Evolutionary conservation across 2,113 vertebrate genomes (phyloP), one percentile per base, ranked within the genome.

Genomic region (Chinchilla lanigera): DNA sequence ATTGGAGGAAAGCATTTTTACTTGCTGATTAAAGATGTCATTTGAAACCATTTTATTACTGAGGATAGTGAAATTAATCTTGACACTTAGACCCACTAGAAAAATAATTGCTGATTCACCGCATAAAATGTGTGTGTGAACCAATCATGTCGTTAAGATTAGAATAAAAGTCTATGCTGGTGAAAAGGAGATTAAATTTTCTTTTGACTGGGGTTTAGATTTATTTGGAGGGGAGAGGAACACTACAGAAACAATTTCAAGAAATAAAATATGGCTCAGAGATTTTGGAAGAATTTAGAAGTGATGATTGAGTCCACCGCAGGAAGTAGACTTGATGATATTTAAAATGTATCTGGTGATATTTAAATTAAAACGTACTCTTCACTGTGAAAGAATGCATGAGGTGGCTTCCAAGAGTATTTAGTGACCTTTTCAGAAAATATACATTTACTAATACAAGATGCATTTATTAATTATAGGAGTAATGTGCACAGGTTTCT

Each of bases 41-140:
- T 99, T 98, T 99, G 99, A 99, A 99, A 99, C 99, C 99, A 99
- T 99, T 99, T 99, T 99, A 99, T 99, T 99, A 99, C 98, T 94
- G 97, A 97, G 86, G 63, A 91, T 98, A 98, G 98, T 98, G 98
- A 99, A 99, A 99, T 99, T 99, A 99, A 99, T 99, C 99, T 98
- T 99, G 99, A 99, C 99, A 98, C 98, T 99, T 98, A 98, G 99
- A 99, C 98, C 98, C 98, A 98, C 97, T 98, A 98, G 98, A 98
- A 99, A 99, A 99, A 99, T 99, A 99, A 99, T 99, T 99, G 99
- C 98, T 99, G 99, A 99, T 99, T 99, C 99, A 99, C 98, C 77
- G 96, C 97, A 97, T 98, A 99, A 99, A 98, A 98, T 98, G 56
- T 98, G 97, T 94, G 96, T 98, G 93, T 97, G 96, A 96, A 84